phyloP scores from a whole-genome alignment of 2,797 vertebrate genomes.

The Lepilemur septentrionalis region DNA sequence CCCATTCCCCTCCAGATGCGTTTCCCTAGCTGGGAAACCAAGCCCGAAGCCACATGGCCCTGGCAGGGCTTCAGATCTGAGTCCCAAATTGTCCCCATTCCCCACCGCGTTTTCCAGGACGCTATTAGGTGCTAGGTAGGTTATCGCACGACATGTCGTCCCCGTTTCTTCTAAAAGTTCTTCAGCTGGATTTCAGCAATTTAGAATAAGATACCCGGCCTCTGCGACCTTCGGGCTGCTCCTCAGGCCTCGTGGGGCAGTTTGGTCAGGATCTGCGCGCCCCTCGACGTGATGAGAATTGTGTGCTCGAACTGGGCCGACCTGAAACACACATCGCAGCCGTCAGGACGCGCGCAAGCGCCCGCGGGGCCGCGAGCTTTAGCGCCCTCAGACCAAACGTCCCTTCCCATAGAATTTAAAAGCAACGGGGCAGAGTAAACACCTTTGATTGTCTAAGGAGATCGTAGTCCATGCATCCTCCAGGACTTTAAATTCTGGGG shows the following conservation, averaged over 20 bases:
- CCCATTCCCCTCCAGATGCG: background rate
- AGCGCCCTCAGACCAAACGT: background rate
- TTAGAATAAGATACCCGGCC: background rate
- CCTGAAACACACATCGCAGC: slow-evolving; percentile 85
- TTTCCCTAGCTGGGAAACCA: background rate
- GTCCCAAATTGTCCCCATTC: background rate
- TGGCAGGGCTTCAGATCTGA: background rate
- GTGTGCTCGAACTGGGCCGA: slow-evolving; percentile 95
- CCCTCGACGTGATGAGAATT: slow-evolving; percentile 91
- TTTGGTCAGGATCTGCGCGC: slow-evolving; percentile 91
- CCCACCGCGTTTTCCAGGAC: background rate
- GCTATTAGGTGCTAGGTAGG: background rate
- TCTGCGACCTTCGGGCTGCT: background rate
- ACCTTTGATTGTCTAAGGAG: slow-evolving; percentile 95
- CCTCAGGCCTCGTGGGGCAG: slow-evolving; percentile 80
- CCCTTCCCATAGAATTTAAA: background rate
- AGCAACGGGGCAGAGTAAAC: slow-evolving; percentile 15
- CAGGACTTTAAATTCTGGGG: slow-evolving; percentile 91
- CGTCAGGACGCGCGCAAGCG: background rate
- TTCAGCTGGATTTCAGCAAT: background rate
- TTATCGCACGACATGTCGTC: background rate
- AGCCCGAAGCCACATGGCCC: background rate
- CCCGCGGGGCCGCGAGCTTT: background rate
- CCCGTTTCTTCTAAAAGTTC: background rate
- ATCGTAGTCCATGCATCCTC: slow-evolving; percentile 96